Conservation (phyloP, 2,797 vertebrate species). For the Apodemus agrarius region DNA sequence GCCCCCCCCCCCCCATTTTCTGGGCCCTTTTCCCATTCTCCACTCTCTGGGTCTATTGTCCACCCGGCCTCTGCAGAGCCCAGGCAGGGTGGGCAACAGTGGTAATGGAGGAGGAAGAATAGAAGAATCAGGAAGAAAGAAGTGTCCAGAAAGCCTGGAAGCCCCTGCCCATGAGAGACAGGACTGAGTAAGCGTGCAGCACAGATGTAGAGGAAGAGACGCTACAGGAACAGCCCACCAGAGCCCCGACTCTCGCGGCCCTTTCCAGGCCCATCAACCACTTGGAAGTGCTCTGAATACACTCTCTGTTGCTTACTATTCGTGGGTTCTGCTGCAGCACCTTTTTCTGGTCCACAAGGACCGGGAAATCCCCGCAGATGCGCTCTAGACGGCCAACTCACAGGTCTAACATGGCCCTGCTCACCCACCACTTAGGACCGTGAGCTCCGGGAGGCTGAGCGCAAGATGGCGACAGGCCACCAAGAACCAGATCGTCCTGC, state of each 20-base stretch:
- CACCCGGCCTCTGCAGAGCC: background rate
- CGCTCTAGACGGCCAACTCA: background rate
- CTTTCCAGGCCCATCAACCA: background rate
- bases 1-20: background rate
- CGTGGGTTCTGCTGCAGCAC: background rate
- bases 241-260: too few relatives aligned
- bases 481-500: background rate
- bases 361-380: background rate
- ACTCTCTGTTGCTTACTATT: background rate
- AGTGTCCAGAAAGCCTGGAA: background rate
- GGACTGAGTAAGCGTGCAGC: too few relatives aligned
- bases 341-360: background rate
- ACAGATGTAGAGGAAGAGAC: background rate
- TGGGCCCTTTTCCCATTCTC: background rate
- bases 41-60: too few relatives aligned
- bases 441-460: background rate
- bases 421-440: background rate
- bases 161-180: background rate
- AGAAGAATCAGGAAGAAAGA: background rate
- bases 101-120: background rate
- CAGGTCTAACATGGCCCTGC: background rate
- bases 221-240: background rate
- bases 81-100: too few relatives aligned
- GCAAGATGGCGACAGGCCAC: too few relatives aligned
- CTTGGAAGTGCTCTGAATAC: background rate